Evolutionary conservation across 92 coral and sea anemone genomes (phyloP).

Genomic region (Palythoa grandiflora): DNA sequence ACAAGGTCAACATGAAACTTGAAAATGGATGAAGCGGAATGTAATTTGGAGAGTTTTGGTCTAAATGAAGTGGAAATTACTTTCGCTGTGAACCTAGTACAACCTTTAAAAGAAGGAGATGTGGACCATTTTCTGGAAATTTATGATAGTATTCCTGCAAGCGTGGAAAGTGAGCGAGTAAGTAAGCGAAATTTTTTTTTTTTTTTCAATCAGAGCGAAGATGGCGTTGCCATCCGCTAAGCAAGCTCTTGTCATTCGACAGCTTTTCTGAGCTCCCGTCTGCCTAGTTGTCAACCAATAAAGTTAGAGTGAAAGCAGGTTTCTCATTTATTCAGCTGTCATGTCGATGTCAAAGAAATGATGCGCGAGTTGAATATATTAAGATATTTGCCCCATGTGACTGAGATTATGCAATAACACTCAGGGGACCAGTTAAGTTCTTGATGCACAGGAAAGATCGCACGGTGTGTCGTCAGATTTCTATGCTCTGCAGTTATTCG

Average conservation of each 20-base stretch:
- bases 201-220: background rate
- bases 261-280: background rate
- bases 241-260: slow-evolving; percentile 31
- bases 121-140: slow-evolving; percentile 91
- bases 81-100: slow-evolving; percentile 84
- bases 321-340: slow-evolving; percentile 51
- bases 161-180: slow-evolving; percentile 74
- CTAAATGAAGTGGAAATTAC: slow-evolving; percentile 73
- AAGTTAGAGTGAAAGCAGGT: background rate
- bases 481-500: background rate
- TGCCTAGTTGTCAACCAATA: background rate
- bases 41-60: slow-evolving; percentile 28
- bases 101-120: slow-evolving; percentile 84
- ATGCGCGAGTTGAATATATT: slow-evolving; percentile 65
- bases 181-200: slow-evolving; percentile 24
- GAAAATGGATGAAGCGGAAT: slow-evolving; percentile 75
- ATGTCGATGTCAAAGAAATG: slow-evolving; percentile 46
- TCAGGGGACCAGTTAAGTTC: slow-evolving; percentile 38
- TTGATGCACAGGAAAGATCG: slow-evolving; percentile 42
- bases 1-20: slow-evolving; percentile 35
- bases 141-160: slow-evolving; percentile 93
- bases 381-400: slow-evolving; percentile 59
- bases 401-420: slow-evolving; percentile 69
- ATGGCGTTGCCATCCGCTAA: slow-evolving; percentile 64
- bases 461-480: slow-evolving; percentile 35